Conservation (phyloP, 92 coral and sea anemone genomes). For the Isaurus tuberculatus region DNA sequence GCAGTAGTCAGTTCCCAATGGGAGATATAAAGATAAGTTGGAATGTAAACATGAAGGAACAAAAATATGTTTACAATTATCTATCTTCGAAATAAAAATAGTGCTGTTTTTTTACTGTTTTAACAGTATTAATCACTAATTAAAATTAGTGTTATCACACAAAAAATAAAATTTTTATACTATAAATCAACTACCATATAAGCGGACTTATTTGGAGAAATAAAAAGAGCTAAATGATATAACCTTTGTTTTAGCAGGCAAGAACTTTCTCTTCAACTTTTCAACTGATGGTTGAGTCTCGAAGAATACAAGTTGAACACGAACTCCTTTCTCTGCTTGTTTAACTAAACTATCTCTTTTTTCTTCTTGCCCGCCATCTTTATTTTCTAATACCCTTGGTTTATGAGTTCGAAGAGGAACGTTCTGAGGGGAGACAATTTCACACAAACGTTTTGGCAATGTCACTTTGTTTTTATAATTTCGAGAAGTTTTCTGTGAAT, state of each 20-base stretch:
- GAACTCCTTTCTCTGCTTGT: slow-evolving; percentile 40
- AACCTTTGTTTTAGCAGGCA: slow-evolving; percentile 37
- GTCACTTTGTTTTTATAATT: slow-evolving; percentile 30
- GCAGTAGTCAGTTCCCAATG: no score
- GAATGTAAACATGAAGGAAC: no score
- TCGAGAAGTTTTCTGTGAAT: slow-evolving; percentile 5
- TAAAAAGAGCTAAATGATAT: not conserved
- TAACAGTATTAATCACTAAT: no score
- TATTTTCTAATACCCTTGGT: not conserved
- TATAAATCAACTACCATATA: no score
- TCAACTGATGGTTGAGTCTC: slow-evolving; percentile 37
- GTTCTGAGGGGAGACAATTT: slow-evolving; percentile 28
- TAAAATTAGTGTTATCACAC: no score
- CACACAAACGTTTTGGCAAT: slow-evolving; percentile 20
- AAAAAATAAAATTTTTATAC: no score
- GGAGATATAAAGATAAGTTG: no score
- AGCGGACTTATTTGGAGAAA: no score
- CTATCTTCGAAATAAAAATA: no score
- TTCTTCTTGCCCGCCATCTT: not conserved
- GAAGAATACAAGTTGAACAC: slow-evolving; percentile 36
- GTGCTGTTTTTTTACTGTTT: no score
- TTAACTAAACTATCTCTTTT: slow-evolving; percentile 23
- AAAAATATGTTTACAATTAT: no score
- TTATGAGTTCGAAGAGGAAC: slow-evolving; percentile 32
- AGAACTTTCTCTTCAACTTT: slow-evolving; percentile 34